Percentiles rank a stretch among this genome's conserved stretches.
These are phyloP conservation scores for Hexactinellida sp. DNA, from an alignment of 37 sponge, comb jelly and placozoan genomes.

Conservation along the genomic window DNA sequence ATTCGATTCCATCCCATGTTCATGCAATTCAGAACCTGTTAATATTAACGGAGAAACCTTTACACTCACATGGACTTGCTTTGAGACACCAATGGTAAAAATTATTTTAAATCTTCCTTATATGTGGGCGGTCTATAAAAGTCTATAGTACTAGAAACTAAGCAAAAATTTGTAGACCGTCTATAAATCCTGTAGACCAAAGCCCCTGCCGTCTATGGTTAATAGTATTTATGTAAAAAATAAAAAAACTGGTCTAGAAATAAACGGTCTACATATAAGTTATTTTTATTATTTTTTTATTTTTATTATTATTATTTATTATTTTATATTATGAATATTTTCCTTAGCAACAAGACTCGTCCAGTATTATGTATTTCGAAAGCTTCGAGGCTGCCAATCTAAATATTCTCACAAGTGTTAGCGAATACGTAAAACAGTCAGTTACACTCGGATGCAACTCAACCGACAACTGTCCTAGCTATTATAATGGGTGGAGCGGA, in stretches of 20 bases:
- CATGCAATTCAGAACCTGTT: neutral
- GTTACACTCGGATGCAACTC: neutral
- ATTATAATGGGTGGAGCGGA: neutral
- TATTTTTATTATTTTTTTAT: too few species aligned
- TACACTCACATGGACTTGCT: neutral
- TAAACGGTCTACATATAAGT: too few species aligned
- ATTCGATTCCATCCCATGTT: neutral
- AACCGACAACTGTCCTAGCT: neutral
- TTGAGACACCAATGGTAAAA: neutral
- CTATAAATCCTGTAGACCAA: too few species aligned
- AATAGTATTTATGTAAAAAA: too few species aligned
- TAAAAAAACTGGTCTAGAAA: too few species aligned
- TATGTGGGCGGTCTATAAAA: too few species aligned
- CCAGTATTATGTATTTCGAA: neutral
- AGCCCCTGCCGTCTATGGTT: too few species aligned
- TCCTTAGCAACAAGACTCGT: neutral
- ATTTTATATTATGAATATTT: neutral
- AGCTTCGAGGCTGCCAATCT: conserved; percentile 2
- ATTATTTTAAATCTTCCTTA: too few species aligned
- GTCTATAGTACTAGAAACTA: too few species aligned
- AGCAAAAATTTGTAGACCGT: too few species aligned
- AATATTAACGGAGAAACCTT: neutral
- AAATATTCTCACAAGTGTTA: neutral
- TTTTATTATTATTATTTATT: neutral
- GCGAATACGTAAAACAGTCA: neutral